These are phyloP conservation scores for Corythornis vintsioides DNA, from an alignment of 2,113 vertebrate genomes.

Conservation along the genomic window DNA sequence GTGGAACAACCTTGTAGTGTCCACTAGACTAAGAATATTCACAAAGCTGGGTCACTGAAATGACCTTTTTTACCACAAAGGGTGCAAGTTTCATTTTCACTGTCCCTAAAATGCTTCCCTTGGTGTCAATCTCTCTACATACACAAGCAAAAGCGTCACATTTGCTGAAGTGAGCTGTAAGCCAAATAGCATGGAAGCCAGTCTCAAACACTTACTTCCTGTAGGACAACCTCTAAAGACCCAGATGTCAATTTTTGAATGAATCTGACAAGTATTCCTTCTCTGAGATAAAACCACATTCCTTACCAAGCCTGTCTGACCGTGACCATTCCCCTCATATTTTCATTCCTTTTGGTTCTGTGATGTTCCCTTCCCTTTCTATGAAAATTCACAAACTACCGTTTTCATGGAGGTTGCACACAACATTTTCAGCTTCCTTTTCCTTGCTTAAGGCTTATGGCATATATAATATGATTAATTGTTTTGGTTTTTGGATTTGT, in stretches of 20 bases:
- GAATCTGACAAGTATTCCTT: not conserved
- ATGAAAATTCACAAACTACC: not conserved
- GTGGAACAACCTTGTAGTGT: not conserved
- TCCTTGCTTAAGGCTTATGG: not conserved
- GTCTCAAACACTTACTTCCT: not conserved
- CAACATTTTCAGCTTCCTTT: not conserved
- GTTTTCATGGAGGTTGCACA: not conserved
- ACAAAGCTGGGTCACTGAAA: not conserved
- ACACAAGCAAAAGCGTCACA: not conserved
- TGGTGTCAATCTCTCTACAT: not conserved
- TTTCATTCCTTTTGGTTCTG: not conserved
- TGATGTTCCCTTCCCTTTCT: not conserved
- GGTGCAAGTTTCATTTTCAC: not conserved
- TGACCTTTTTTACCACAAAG: not conserved
- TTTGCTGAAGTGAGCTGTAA: fast-evolving
- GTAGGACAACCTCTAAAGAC: not conserved
- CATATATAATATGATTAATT: not conserved
- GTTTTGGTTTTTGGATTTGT: not conserved
- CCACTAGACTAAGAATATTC: not conserved
- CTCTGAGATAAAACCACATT: not conserved
- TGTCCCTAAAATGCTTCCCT: not conserved
- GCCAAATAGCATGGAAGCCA: not conserved
- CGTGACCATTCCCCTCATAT: not conserved
- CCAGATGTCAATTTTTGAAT: not conserved
- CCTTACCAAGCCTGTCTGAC: not conserved